Conservation (phyloP, 2,797 vertebrate genomes). For the Sarcoramphus papa region DNA sequence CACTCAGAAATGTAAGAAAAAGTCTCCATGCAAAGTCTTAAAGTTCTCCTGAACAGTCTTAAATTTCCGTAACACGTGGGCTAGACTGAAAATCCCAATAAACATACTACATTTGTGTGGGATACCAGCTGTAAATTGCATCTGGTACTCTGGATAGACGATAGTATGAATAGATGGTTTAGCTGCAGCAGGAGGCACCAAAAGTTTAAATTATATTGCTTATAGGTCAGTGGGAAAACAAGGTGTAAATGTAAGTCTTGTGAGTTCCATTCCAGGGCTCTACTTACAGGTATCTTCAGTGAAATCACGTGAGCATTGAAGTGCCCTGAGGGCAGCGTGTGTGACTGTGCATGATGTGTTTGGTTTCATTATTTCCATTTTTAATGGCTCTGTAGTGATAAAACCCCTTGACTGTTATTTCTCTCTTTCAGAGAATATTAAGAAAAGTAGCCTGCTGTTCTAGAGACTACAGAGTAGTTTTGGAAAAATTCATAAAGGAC, state of each 20-base stretch:
- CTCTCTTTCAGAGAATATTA: background rate
- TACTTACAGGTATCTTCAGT: background rate
- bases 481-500: background rate
- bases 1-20: background rate
- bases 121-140: background rate
- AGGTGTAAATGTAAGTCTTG: background rate
- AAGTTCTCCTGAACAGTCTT: background rate
- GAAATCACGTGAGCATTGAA: background rate
- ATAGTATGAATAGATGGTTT: background rate
- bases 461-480: background rate
- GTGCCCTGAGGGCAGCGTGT: background rate
- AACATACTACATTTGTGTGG: background rate
- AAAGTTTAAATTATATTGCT: background rate
- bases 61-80: background rate
- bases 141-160: background rate
- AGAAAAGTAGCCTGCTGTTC: background rate
- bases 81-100: background rate
- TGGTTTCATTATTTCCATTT: background rate
- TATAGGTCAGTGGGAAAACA: background rate
- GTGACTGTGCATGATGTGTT: background rate
- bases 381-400: background rate
- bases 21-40: background rate
- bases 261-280: background rate
- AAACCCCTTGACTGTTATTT: background rate
- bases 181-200: background rate